Evolutionary conservation across 1,140 invertebrate species (phyloP).

Genomic region (Formica exsecta): DNA sequence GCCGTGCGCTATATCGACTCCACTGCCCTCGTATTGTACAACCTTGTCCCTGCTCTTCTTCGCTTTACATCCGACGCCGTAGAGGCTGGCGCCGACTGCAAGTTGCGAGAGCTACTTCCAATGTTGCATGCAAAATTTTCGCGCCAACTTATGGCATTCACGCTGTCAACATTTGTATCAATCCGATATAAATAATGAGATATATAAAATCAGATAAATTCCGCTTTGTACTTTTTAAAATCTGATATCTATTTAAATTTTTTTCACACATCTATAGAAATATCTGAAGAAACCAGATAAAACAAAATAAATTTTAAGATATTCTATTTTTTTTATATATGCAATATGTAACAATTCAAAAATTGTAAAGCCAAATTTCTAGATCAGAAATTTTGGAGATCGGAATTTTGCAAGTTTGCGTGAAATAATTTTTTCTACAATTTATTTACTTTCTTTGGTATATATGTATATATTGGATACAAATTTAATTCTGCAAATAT

Average conservation of each 20-base stretch:
- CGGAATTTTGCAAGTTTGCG: neutral
- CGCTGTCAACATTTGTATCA: conserved; percentile 4
- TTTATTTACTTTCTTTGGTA: neutral
- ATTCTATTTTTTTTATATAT: neutral
- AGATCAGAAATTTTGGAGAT: neutral
- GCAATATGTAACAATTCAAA: neutral
- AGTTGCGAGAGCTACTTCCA: conserved; percentile 39
- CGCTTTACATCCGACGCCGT: conserved; percentile 32
- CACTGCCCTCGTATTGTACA: conserved; percentile 58
- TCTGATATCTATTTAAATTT: neutral
- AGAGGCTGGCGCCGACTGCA: neutral
- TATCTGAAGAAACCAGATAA: too few species aligned
- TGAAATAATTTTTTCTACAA: neutral
- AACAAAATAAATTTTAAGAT: neutral
- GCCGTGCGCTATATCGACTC: conserved; percentile 27
- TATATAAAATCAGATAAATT: neutral
- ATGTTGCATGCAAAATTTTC: conserved; percentile 26
- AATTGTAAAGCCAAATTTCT: neutral
- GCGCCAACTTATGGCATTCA: neutral
- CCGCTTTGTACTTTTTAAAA: neutral
- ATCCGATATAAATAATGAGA: neutral
- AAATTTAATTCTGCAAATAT: conserved; percentile 31
- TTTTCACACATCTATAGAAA: neutral
- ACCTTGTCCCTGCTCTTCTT: conserved; percentile 62
- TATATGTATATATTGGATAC: neutral